Conservation (phyloP, 2,797 vertebrate genomes). For the Varecia variegata region DNA sequence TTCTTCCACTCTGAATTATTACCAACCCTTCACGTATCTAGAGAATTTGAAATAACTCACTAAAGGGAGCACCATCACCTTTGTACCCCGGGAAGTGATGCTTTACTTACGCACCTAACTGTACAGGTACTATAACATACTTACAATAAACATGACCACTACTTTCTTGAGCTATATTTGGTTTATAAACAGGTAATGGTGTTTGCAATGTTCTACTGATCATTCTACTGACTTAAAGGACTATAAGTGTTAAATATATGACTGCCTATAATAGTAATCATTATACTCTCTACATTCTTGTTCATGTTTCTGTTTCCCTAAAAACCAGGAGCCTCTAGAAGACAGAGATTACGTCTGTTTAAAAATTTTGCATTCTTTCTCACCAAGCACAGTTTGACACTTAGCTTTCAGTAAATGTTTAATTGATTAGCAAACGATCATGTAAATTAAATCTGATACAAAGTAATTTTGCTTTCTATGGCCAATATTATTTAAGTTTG, state of each 20-base stretch:
- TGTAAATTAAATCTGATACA: constrained; percentile 27
- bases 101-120: background rate
- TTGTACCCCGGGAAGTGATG: background rate
- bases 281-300: background rate
- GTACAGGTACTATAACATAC: background rate
- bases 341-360: background rate
- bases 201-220: background rate
- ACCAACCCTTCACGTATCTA: background rate
- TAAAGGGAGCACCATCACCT: background rate
- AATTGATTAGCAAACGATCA: constrained; percentile 48
- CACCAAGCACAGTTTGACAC: background rate
- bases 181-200: background rate
- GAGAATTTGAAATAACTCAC: background rate
- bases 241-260: background rate
- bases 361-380: background rate
- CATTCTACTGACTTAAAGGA: background rate
- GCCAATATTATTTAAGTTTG: constrained; percentile 16
- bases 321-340: background rate
- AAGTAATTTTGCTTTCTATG: background rate
- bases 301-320: background rate
- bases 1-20: background rate
- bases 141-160: background rate
- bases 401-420: background rate
- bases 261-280: background rate
- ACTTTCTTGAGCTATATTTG: background rate